phyloP scores from a whole-genome alignment of 2,888 invertebrate species.

The Conchocele bisecta region DNA sequence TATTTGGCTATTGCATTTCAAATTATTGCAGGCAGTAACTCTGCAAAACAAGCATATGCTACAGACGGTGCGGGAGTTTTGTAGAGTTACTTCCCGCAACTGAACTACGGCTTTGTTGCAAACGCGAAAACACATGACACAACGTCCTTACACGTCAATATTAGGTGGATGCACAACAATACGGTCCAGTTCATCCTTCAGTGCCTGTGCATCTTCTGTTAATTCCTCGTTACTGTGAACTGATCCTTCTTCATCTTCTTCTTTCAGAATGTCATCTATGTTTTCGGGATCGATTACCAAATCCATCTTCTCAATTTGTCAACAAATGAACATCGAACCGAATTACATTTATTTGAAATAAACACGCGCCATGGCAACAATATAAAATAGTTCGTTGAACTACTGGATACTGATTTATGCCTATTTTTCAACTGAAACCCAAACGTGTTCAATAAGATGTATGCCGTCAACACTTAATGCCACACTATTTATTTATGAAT shows the following conservation, averaged over 20 bases:
- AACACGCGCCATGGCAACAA: conserved; percentile 68
- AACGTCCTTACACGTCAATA: conserved; percentile 57
- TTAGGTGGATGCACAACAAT: conserved; percentile 77
- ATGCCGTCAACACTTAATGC: too few relatives aligned
- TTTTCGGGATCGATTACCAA: conserved; percentile 48
- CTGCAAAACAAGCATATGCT: too few relatives aligned
- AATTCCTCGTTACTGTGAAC: conserved; percentile 59
- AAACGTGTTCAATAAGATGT: too few relatives aligned
- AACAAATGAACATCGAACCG: conserved; percentile 28
- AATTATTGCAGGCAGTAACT: too few relatives aligned
- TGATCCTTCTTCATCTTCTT: conserved; percentile 57
- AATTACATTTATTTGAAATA: conserved; percentile 59
- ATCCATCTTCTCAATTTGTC: neutral
- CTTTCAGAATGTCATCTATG: conserved; percentile 48
- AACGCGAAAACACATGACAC: conserved; percentile 37
- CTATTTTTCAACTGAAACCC: too few relatives aligned
- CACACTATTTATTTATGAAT: too few relatives aligned
- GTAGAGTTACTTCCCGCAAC: too few relatives aligned
- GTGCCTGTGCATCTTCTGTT: conserved; percentile 71
- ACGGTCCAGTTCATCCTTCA: conserved; percentile 78
- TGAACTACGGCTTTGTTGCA: too few relatives aligned
- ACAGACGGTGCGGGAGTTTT: too few relatives aligned
- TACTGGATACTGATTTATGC: too few relatives aligned
- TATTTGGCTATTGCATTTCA: too few relatives aligned
- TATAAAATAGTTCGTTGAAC: conserved; percentile 54